Evolutionary conservation across 2,113 vertebrate genomes (phyloP).

Genomic region (Rhegmatorhina hoffmannsi): DNA sequence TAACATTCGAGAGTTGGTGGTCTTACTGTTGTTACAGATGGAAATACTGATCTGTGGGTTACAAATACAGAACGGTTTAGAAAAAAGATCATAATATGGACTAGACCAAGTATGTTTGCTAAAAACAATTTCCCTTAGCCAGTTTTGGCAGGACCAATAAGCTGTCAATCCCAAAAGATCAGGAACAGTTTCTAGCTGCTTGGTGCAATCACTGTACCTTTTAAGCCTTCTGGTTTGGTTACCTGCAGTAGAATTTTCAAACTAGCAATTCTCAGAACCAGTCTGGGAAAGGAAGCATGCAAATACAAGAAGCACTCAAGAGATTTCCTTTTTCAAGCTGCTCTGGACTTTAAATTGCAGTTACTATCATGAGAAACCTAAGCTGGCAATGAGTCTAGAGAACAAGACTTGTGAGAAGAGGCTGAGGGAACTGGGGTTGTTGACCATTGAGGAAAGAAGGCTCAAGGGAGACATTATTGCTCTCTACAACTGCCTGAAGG

Average conservation of each 20-base stretch:
- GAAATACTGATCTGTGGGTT: not conserved
- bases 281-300: not conserved
- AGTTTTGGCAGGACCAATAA: not conserved
- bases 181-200: not conserved
- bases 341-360: not conserved
- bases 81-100: not conserved
- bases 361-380: not conserved
- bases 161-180: not conserved
- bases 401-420: not conserved
- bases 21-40: not conserved
- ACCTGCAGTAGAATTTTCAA: not conserved
- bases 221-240: not conserved
- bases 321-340: not conserved
- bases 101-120: not conserved
- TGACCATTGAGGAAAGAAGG: not conserved
- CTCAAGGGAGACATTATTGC: not conserved
- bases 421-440: not conserved
- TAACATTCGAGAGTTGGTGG: not conserved
- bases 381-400: not conserved
- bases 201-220: not conserved
- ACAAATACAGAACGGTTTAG: not conserved
- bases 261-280: not conserved
- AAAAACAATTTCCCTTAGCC: not conserved
- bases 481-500: not conserved
- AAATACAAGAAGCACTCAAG: not conserved